phyloP scores from a whole-genome alignment of 2,797 vertebrate genomes.

The Sphenopsis melanotis region DNA sequence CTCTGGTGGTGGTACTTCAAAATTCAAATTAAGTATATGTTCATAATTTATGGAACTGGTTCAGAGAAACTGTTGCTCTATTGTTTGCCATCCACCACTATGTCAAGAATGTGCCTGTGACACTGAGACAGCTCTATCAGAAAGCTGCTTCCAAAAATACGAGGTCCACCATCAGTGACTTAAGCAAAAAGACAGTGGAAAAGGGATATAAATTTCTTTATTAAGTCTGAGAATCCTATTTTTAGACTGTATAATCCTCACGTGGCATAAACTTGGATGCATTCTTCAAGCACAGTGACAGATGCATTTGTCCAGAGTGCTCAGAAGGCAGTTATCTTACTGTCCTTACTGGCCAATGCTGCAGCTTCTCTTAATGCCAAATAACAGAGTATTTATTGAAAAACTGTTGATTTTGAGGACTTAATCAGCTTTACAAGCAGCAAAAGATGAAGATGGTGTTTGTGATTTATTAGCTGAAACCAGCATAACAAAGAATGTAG shows the following conservation, averaged over 20 bases:
- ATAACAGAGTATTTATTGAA: neutral
- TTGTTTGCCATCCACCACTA: neutral
- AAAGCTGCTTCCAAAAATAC: neutral
- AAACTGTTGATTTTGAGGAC: neutral
- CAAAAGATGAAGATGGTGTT: neutral
- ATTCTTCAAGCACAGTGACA: neutral
- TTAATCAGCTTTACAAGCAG: neutral
- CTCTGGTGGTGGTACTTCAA: neutral
- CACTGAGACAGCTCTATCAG: neutral
- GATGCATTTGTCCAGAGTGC: neutral
- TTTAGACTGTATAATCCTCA: neutral
- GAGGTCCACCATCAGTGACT: neutral
- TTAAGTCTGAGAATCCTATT: neutral
- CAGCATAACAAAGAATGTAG: neutral
- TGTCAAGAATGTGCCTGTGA: neutral
- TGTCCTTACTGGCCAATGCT: neutral
- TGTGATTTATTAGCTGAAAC: slow-evolving; percentile 13
- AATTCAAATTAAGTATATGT: neutral
- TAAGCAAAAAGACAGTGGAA: neutral
- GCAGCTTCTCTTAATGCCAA: slow-evolving; percentile 7
- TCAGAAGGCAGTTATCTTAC: neutral
- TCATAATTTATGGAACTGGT: neutral
- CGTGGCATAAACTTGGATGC: neutral
- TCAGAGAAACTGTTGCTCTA: neutral
- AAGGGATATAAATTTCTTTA: neutral